Conservation (phyloP, 2,797 vertebrate genomes). For the Alectoris magna region DNA sequence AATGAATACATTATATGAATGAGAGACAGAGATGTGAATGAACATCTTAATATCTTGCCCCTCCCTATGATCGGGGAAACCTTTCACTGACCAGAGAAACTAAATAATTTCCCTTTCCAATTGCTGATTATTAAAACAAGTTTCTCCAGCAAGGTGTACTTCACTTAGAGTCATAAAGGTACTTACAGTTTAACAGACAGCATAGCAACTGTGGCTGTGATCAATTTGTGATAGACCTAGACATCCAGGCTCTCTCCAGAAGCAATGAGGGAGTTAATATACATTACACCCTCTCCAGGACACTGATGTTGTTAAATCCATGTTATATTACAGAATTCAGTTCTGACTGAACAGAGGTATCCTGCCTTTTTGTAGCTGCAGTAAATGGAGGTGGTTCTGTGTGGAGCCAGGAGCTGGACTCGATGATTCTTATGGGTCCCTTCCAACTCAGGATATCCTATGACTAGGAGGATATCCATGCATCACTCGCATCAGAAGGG, state of each 20-base stretch:
- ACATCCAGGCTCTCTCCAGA: neutral
- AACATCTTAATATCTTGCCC: neutral
- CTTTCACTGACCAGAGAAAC: neutral
- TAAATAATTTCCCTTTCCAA: neutral
- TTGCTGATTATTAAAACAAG: neutral
- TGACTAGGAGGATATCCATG: neutral
- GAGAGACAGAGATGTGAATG: neutral
- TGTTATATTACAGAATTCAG: neutral
- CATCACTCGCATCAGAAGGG: neutral
- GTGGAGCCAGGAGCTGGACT: no score
- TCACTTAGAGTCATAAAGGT: neutral
- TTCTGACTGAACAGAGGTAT: neutral
- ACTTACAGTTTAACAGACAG: neutral
- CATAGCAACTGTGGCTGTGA: neutral
- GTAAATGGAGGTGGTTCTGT: neutral
- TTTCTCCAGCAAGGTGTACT: neutral
- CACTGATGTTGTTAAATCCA: neutral
- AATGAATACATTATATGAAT: conserved; percentile 2
- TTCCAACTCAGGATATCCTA: neutral
- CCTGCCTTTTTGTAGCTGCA: neutral
- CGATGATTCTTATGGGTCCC: no score
- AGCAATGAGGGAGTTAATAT: neutral
- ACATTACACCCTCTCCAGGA: neutral
- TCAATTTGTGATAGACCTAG: neutral
- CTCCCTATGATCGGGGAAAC: neutral